These are phyloP conservation scores for Drymonia ruficornis DNA, from an alignment of 2,888 invertebrate genomes.

Conservation along the genomic window DNA sequence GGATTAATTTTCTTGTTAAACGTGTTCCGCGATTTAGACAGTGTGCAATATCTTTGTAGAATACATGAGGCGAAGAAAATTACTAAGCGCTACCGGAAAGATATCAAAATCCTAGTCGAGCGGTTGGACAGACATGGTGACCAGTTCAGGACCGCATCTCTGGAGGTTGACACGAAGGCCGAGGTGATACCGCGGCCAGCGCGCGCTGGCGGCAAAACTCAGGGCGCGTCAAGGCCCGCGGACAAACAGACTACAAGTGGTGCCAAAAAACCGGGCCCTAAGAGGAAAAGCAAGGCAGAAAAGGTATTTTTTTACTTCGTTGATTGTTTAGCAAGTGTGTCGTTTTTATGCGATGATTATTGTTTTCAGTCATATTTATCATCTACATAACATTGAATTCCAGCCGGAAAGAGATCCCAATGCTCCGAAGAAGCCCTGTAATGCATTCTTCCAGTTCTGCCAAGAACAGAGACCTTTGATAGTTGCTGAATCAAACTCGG, in stretches of 20 bases:
- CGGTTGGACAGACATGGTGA: slow-evolving; percentile 89
- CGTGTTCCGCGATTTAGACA: slow-evolving; percentile 29
- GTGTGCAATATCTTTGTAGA: slow-evolving; percentile 64
- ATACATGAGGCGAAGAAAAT: slow-evolving; percentile 90
- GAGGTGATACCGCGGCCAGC: slow-evolving; percentile 54
- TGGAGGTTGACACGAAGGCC: slow-evolving; percentile 82
- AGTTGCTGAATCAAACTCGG: slow-evolving; percentile 86
- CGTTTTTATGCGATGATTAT: no score
- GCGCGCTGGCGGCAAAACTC: slow-evolving; percentile 56
- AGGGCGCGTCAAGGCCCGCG: slow-evolving; percentile 52
- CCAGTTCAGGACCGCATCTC: slow-evolving; percentile 86
- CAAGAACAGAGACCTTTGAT: slow-evolving; percentile 91
- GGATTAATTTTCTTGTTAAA: slow-evolving; percentile 34
- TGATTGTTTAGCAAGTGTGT: no score
- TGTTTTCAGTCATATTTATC: background rate
- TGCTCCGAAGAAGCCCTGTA: slow-evolving; percentile 91
- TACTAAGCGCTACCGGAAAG: slow-evolving; percentile 87
- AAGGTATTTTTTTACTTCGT: slow-evolving; percentile 61
- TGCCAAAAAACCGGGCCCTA: slow-evolving; percentile 73
- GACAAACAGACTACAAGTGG: slow-evolving; percentile 64
- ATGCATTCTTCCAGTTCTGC: slow-evolving; percentile 93
- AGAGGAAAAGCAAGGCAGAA: slow-evolving; percentile 86
- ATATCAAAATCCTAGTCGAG: slow-evolving; percentile 88
- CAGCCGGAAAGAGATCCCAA: slow-evolving; percentile 87
- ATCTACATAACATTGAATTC: slow-evolving; percentile 24